Conservation (phyloP, 2,113 vertebrate species). For the Dipodomys spectabilis region DNA sequence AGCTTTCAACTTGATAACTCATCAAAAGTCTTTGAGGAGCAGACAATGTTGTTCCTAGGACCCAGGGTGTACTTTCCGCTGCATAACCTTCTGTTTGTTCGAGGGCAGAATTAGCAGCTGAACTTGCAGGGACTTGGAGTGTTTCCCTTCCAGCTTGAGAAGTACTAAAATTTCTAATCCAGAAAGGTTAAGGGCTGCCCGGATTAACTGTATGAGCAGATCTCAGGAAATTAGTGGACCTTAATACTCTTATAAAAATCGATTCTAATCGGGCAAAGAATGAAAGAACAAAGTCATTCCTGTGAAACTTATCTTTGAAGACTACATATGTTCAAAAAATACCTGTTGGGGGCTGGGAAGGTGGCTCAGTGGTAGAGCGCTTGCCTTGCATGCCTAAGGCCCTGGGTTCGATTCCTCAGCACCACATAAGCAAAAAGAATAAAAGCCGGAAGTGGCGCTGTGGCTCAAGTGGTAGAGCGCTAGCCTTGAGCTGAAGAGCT, state of each 20-base stretch:
- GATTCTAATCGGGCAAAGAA: background rate
- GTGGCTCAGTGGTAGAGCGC: too few relatives aligned
- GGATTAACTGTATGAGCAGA: background rate
- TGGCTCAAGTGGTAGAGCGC: too few relatives aligned
- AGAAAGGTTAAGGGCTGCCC: background rate
- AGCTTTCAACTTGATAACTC: constrained; percentile 8
- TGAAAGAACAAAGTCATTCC: constrained; percentile 43
- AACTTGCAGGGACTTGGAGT: background rate
- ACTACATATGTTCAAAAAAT: constrained; percentile 11
- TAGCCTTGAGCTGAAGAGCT: too few relatives aligned
- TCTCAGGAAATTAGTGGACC: background rate
- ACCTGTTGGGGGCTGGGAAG: too few relatives aligned
- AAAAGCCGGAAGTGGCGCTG: too few relatives aligned
- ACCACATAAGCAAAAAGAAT: too few relatives aligned
- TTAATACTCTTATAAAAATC: constrained; percentile 25
- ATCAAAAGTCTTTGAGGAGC: background rate
- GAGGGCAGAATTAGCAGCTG: constrained; percentile 38
- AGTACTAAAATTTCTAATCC: constrained; percentile 63
- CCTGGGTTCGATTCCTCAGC: too few relatives aligned
- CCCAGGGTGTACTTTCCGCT: background rate
- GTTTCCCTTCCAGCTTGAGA: constrained; percentile 56
- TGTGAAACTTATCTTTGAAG: constrained; percentile 46
- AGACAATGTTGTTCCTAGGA: constrained; percentile 16
- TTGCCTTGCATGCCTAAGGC: too few relatives aligned
- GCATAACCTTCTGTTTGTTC: background rate